Evolutionary conservation across 2,113 vertebrate genomes (phyloP).

Genomic region (Vulpes vulpes): DNA sequence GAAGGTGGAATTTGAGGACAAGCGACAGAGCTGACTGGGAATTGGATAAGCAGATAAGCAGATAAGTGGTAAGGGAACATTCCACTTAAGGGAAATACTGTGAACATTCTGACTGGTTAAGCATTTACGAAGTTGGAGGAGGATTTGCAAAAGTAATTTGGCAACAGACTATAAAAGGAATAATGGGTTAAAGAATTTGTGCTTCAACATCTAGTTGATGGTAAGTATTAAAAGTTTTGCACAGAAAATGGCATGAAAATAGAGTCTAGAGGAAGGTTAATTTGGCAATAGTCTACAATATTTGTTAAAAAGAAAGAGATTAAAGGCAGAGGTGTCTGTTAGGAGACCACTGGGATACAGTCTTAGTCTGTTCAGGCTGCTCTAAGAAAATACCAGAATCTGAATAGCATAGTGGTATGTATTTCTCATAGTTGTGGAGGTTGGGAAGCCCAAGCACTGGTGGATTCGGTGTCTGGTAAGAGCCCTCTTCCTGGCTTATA

Average conservation of each 20-base stretch:
- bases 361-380: not conserved
- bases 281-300: not conserved
- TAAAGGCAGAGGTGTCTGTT: not conserved
- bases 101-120: not conserved
- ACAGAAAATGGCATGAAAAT: not conserved
- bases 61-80: not conserved
- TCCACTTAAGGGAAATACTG: not conserved
- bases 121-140: not conserved
- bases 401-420: not conserved
- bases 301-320: not conserved
- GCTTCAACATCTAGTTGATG: not conserved
- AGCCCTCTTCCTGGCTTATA: not conserved
- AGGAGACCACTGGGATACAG: not conserved
- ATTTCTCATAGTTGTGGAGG: not conserved
- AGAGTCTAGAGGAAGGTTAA: not conserved
- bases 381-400: not conserved
- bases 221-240: not conserved
- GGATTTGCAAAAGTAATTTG: slow-evolving; percentile 35
- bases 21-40: not conserved
- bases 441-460: not conserved
- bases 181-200: not conserved
- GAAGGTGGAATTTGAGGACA: not conserved
- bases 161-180: not conserved
- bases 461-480: not conserved
- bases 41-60: not conserved